These are phyloP conservation scores for Callyntrura guangdongensis DNA, from an alignment of 2,888 invertebrate genomes.

Conservation along the genomic window DNA sequence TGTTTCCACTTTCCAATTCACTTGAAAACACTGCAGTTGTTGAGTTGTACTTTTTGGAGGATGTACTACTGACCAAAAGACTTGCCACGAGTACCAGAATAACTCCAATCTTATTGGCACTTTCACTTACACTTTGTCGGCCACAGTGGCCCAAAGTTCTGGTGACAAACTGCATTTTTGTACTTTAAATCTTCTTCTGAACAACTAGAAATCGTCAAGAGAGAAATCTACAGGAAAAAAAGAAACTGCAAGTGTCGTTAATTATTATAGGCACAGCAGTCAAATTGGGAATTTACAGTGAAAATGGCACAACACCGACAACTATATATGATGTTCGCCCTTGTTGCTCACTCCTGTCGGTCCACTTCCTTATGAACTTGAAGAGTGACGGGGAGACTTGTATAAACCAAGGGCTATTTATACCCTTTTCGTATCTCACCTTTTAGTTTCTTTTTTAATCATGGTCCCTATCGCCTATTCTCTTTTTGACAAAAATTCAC, in stretches of 20 bases:
- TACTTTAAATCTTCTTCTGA: neutral
- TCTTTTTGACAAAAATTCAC: conserved; percentile 31
- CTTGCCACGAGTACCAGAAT: conserved; percentile 35
- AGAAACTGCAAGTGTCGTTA: neutral
- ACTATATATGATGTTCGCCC: conserved; percentile 34
- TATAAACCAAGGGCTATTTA: conserved; percentile 72
- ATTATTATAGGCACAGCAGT: conserved; percentile 1
- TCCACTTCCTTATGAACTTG: conserved; percentile 73
- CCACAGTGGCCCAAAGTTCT: conserved; percentile 63
- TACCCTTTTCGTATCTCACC: conserved; percentile 61
- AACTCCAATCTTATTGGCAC: conserved; percentile 62
- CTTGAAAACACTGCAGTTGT: conserved; percentile 45
- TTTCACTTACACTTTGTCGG: conserved; percentile 45
- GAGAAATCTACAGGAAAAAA: neutral
- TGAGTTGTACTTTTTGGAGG: conserved; percentile 71
- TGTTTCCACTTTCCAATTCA: conserved; percentile 38
- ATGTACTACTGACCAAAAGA: conserved; percentile 51
- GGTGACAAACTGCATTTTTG: conserved; percentile 52
- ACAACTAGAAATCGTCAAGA: neutral
- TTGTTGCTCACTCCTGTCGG: conserved; percentile 38
- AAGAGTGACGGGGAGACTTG: conserved; percentile 65
- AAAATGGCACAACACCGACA: conserved; percentile 42
- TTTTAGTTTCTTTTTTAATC: conserved; percentile 66
- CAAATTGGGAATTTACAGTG: neutral
- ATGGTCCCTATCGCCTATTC: conserved; percentile 3